These are phyloP conservation scores for Sylvilagus floridanus DNA, from an alignment of 2,797 vertebrate genomes.

Conservation along the genomic window DNA sequence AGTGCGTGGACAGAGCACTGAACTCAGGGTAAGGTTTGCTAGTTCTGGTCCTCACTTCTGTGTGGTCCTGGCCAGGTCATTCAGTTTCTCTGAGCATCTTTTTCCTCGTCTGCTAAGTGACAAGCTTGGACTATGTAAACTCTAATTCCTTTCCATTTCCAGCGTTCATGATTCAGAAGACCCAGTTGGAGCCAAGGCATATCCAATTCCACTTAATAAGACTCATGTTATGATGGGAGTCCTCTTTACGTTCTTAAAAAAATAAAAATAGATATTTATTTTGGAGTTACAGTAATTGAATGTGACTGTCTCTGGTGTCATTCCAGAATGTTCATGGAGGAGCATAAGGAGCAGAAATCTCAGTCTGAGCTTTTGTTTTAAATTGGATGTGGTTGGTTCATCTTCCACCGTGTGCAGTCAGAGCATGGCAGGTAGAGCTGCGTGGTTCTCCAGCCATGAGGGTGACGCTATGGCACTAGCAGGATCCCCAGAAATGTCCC, in stretches of 20 bases:
- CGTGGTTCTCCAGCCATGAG: not conserved
- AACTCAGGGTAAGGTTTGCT: not conserved
- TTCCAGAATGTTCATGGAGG: slow-evolving; percentile 41
- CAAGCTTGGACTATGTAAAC: not conserved
- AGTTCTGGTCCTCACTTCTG: not conserved
- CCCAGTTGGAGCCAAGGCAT: slow-evolving; percentile 53
- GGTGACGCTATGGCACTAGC: not conserved
- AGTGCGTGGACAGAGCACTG: not conserved
- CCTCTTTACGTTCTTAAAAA: slow-evolving; percentile 47
- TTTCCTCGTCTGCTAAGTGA: slow-evolving; percentile 50
- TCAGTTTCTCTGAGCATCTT: not conserved
- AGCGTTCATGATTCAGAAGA: slow-evolving; percentile 47
- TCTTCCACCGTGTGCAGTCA: not conserved
- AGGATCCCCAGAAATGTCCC: not conserved
- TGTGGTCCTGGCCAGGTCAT: slow-evolving; percentile 20
- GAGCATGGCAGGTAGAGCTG: slow-evolving; percentile 5
- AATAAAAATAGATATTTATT: slow-evolving; percentile 64
- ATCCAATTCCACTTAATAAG: slow-evolving; percentile 62
- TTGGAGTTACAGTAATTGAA: slow-evolving; percentile 43
- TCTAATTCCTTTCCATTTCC: slow-evolving; percentile 59
- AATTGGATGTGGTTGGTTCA: slow-evolving; percentile 49
- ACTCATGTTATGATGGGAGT: slow-evolving; percentile 40
- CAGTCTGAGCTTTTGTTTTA: slow-evolving; percentile 53
- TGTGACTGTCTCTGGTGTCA: slow-evolving; percentile 24
- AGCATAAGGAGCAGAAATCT: not conserved